Evolutionary conservation across 2,113 vertebrate species (phyloP).

Genomic region (Odontesthes bonariensis): DNA sequence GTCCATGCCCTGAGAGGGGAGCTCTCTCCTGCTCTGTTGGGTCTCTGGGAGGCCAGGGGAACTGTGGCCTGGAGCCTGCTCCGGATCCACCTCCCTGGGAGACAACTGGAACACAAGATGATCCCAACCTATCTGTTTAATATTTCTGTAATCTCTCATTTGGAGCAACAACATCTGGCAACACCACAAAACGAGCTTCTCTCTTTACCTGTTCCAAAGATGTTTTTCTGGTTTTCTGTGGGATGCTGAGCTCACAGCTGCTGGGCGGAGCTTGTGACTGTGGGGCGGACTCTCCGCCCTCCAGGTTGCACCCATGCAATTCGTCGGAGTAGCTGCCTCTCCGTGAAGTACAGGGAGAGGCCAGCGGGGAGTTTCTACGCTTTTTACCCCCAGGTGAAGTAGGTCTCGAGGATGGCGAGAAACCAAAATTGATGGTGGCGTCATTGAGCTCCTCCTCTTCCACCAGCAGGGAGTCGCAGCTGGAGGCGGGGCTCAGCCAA

Average conservation of each 20-base stretch:
- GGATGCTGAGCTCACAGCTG: conserved; percentile 86
- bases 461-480: conserved; percentile 89
- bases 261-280: conserved; percentile 70
- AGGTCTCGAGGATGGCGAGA: conserved; percentile 86
- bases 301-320: conserved; percentile 68
- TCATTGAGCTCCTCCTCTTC: conserved; percentile 92
- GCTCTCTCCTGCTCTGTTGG: conserved; percentile 75
- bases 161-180: not conserved
- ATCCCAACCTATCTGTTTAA: not conserved
- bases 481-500: conserved; percentile 90
- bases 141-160: not conserved
- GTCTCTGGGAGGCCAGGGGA: conserved; percentile 78
- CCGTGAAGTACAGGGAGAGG: conserved; percentile 87
- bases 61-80: conserved; percentile 76
- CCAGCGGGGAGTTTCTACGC: conserved; percentile 84
- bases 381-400: conserved; percentile 92
- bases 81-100: conserved; percentile 82
- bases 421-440: conserved; percentile 84
- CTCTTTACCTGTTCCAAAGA: conserved; percentile 87
- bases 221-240: conserved; percentile 91
- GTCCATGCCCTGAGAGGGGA: conserved; percentile 86
- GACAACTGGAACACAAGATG: conserved; percentile 71
- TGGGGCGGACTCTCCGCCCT: conserved; percentile 65
- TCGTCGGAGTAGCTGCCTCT: conserved; percentile 90
- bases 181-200: not conserved